Evolutionary conservation across 2,113 vertebrate genomes (phyloP).

Genomic region (Prolemur simus): DNA sequence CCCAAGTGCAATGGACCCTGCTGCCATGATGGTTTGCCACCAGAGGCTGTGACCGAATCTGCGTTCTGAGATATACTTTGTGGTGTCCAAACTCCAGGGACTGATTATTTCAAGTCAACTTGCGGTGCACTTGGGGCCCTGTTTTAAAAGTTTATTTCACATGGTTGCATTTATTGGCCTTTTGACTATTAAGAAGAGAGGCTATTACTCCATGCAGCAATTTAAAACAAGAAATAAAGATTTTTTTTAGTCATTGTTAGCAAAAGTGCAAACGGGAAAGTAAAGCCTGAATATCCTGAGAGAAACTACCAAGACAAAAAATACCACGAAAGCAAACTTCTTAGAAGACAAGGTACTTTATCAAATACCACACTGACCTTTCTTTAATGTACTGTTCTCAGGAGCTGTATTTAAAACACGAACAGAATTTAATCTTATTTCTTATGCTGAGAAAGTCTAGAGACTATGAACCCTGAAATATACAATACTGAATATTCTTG

Average conservation of each 20-base stretch:
- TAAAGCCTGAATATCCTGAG: conserved; percentile 78
- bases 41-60: conserved; percentile 72
- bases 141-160: conserved; percentile 81
- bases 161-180: conserved; percentile 76
- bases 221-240: conserved; percentile 80
- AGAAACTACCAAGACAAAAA: conserved; percentile 78
- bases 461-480: conserved; percentile 64
- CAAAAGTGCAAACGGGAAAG: conserved; percentile 81
- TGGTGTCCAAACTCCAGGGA: conserved; percentile 80
- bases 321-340: conserved; percentile 65
- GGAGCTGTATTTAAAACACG: conserved; percentile 63
- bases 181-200: conserved; percentile 78
- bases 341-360: conserved; percentile 75
- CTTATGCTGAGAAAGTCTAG: conserved; percentile 66
- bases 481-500: not conserved
- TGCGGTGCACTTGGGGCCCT: conserved; percentile 79
- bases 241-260: conserved; percentile 85
- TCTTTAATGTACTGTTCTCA: conserved; percentile 73
- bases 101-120: conserved; percentile 83
- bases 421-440: conserved; percentile 77
- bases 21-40: not conserved
- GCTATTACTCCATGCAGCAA: conserved; percentile 77
- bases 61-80: conserved; percentile 74
- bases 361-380: conserved; percentile 69
- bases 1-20: accelerated